Evolutionary conservation across 2,888 invertebrate species (phyloP), one percentile per base, ranked within the genome.

Genomic region (Trachelus stipa): DNA sequence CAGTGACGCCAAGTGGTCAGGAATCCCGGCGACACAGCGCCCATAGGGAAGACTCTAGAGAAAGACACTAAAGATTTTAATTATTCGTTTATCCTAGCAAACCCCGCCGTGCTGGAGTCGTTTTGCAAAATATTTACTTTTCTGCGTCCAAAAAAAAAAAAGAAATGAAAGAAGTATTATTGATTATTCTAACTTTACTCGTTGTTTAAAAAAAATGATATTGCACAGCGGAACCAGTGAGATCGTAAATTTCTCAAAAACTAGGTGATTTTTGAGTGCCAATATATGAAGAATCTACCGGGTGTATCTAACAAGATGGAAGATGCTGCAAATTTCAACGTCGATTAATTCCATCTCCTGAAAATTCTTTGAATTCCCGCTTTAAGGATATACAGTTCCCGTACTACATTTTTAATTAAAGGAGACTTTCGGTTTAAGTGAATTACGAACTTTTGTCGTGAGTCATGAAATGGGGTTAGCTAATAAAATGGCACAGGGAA

Each of bases 31-130:
- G 93, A 75, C 94, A 94, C 85, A 94, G 94, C 82, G 92, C 93
- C 34, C 94, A 94, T 85, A 92, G 95, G 76, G 95, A 95, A 87
- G 95, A 95, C 87, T 95, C 95, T 82, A 92, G 95, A 68, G 95
- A 95, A 88, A 92, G 95, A 81, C 91, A 91, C 76, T 91, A 85
- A 82, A 82, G 71, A 83, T 83, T 37, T 79, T 82, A n/a, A 81
- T 34, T 56, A 23, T 56, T 56, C 40, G 23, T 1, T 56, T 56
- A 56, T 56, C 40, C 4, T 23, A 56, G 40, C 23, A 23, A 56
- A 56, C 23, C 40, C 40, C 40, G 40, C 40, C 23, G 40, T 23
- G 40, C 23, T 56, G 23, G 40, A 56, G 23, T 23, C 40, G 40
- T 56, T 56, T 56, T 23, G 23, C 40, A 56, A 56, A 6, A 56